phyloP scores from a whole-genome alignment of 2,888 invertebrate genomes.

The Trissolcus japonicus region DNA sequence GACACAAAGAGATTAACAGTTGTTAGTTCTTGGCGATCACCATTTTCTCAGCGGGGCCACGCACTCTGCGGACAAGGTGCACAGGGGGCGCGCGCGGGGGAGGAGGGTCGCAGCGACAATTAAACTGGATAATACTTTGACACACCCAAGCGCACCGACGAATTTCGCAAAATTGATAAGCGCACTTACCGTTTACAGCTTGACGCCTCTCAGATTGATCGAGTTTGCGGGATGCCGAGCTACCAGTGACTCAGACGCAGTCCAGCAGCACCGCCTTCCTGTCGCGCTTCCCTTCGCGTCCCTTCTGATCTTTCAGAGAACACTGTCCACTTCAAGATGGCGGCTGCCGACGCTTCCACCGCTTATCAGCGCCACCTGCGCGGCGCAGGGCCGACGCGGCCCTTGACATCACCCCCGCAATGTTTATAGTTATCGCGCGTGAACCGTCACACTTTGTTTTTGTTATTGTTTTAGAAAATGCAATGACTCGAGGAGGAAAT shows the following conservation, averaged over 20 bases:
- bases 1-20: no score
- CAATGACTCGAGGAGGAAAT: no score
- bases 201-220: background rate
- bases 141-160: conserved; percentile 11
- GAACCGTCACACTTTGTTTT: no score
- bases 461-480: no score
- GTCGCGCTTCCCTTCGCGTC: conserved; percentile 13
- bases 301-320: conserved; percentile 12
- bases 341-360: conserved; percentile 18
- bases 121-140: conserved; percentile 13
- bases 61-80: background rate
- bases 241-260: conserved; percentile 14
- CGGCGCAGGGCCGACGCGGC: conserved; percentile 2
- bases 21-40: no score
- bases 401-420: background rate
- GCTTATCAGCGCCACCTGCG: conserved; percentile 19
- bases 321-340: conserved; percentile 23
- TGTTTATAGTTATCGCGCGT: background rate
- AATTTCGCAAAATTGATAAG: background rate
- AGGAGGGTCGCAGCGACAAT: background rate
- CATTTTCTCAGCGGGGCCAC: no score
- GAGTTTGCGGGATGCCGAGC: conserved; percentile 8
- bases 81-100: conserved; percentile 2
- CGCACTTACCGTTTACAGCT: conserved; percentile 18
- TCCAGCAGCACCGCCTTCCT: conserved; percentile 15